Conservation (phyloP, 1,140 invertebrate species). For the Caerostris darwini region DNA sequence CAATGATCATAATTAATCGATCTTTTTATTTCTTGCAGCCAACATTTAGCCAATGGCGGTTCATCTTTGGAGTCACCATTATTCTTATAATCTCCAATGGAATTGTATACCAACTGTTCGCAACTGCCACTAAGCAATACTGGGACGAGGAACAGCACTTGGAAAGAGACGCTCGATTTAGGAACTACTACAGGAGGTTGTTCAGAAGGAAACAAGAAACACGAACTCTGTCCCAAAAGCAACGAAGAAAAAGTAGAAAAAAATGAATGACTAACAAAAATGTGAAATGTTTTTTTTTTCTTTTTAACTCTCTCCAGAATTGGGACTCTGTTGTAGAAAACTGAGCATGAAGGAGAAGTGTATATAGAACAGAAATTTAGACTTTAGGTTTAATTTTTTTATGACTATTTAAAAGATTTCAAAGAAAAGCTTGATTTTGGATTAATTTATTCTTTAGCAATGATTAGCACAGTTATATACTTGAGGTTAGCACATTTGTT, state of each 20-base stretch:
- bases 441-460: too few relatives aligned
- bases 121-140: not conserved
- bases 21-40: not conserved
- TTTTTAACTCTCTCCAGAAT: too few relatives aligned
- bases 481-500: too few relatives aligned
- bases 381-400: too few relatives aligned
- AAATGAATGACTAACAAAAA: not conserved
- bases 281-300: not conserved
- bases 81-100: not conserved
- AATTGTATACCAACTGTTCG: not conserved
- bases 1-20: not conserved
- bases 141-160: not conserved
- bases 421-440: too few relatives aligned
- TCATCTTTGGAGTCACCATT: not conserved
- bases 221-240: too few relatives aligned
- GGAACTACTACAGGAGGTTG: not conserved
- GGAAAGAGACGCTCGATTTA: not conserved
- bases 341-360: too few relatives aligned
- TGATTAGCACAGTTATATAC: too few relatives aligned
- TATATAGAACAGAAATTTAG: too few relatives aligned
- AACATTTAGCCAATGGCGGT: slow-evolving; percentile 1
- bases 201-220: not conserved
- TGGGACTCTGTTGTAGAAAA: too few relatives aligned
- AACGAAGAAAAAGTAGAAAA: not conserved
- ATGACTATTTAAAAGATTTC: too few relatives aligned